Evolutionary conservation across 2,888 invertebrate genomes (phyloP).

Genomic region (Alentia gelatinosa): DNA sequence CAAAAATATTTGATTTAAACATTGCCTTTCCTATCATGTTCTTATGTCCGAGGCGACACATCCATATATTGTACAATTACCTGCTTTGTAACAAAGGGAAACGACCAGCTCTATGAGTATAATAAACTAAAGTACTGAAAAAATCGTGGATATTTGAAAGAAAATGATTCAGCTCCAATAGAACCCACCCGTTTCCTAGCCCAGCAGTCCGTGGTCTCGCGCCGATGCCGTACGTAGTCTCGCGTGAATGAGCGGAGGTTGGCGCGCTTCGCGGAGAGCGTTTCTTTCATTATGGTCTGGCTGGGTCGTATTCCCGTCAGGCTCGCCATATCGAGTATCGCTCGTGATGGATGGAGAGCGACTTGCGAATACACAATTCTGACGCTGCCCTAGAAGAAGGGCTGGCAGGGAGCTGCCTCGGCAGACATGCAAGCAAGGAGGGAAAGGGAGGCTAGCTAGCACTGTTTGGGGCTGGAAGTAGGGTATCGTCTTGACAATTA

Average conservation of each 20-base stretch:
- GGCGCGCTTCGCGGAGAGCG: neutral
- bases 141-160: no score
- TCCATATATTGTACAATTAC: no score
- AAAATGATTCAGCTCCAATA: no score
- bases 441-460: neutral
- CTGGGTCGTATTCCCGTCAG: conserved; percentile 32
- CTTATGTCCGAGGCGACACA: no score
- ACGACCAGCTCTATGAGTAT: no score
- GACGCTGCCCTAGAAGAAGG: neutral
- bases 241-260: neutral
- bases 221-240: neutral
- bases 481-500: neutral
- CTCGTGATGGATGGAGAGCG: conserved; percentile 34
- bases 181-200: no score
- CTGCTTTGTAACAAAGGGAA: no score
- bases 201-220: no score
- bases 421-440: neutral
- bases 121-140: no score
- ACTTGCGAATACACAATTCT: conserved; percentile 19
- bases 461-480: neutral
- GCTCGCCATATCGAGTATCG: neutral
- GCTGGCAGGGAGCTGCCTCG: neutral
- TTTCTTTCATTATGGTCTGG: conserved; percentile 5
- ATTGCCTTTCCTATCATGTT: no score
- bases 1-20: no score